A percentile compares a stretch with the other conserved stretches of the same genome.
Evolutionary conservation across 1,140 invertebrate genomes (phyloP).

Genomic region (Tetranychus cinnabarinus): DNA sequence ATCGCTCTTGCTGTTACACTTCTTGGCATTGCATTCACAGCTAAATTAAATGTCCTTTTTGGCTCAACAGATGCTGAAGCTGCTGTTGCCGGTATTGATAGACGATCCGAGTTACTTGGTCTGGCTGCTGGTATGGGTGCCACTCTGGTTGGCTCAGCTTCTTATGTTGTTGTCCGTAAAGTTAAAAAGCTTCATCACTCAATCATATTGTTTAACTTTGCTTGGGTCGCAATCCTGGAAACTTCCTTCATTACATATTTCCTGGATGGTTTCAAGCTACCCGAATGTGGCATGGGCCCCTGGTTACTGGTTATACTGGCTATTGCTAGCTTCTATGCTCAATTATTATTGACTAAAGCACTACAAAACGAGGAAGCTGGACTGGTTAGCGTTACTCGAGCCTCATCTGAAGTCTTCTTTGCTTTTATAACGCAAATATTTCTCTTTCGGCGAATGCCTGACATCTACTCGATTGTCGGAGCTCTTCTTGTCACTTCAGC

Average conservation of each 20-base stretch:
- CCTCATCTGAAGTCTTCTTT: slow-evolving; percentile 64
- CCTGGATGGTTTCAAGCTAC: slow-evolving; percentile 52
- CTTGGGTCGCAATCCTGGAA: slow-evolving; percentile 49
- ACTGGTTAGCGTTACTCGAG: slow-evolving; percentile 20
- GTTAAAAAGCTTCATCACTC: slow-evolving; percentile 64
- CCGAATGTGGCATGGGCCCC: slow-evolving; percentile 46
- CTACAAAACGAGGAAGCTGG: slow-evolving; percentile 16
- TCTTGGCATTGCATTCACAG: slow-evolving; percentile 27
- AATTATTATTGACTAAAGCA: slow-evolving; percentile 14
- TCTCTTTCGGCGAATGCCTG: slow-evolving; percentile 24
- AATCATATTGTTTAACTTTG: slow-evolving; percentile 69
- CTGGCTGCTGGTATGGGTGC: slow-evolving; percentile 56
- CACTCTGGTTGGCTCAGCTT: slow-evolving; percentile 64
- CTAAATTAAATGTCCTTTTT: slow-evolving; percentile 27
- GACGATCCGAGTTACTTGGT: slow-evolving; percentile 35
- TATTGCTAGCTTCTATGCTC: slow-evolving; percentile 14
- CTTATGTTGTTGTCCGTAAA: slow-evolving; percentile 56
- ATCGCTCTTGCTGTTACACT: slow-evolving; percentile 26
- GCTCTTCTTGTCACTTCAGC: slow-evolving; percentile 57
- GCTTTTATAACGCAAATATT: slow-evolving; percentile 60
- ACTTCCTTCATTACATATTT: slow-evolving; percentile 44
- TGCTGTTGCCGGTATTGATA: slow-evolving; percentile 1
- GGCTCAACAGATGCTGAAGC: slow-evolving; percentile 4
- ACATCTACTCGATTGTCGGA: slow-evolving; percentile 38
- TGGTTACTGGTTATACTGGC: slow-evolving; percentile 48